A percentile compares a stretch with the other conserved stretches of the same genome.
Conservation (phyloP, 2,888 invertebrate species). For the Chrysodeixis includens region DNA sequence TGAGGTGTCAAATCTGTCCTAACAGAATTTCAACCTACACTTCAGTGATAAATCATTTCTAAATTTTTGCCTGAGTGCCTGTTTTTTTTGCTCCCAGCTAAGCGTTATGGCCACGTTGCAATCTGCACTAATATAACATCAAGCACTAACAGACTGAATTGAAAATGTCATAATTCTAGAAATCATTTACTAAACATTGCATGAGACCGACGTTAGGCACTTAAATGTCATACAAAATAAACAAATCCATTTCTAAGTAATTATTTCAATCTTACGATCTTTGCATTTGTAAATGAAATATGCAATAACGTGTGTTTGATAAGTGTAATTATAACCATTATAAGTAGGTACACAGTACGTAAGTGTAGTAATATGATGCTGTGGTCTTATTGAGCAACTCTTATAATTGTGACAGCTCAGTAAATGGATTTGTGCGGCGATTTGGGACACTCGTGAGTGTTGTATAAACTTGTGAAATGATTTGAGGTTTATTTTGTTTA, state of each 20-base stretch:
- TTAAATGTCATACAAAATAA: not conserved
- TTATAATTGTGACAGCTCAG: not conserved
- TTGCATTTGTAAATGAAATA: not conserved
- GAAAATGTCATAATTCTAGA: not conserved
- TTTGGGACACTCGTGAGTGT: not conserved
- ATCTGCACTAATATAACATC: not conserved
- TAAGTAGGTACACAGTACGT: no score
- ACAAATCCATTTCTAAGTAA: not conserved
- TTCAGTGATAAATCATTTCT: no score
- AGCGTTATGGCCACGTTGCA: not conserved
- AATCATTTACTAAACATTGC: not conserved
- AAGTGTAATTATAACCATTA: not conserved
- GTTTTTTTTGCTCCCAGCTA: no score
- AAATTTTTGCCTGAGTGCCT: no score
- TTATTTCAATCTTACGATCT: not conserved
- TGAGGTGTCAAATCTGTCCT: no score
- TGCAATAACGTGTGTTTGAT: not conserved
- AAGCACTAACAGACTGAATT: not conserved
- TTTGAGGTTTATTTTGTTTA: not conserved
- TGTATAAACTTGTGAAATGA: not conserved
- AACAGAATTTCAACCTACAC: no score
- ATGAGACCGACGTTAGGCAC: not conserved
- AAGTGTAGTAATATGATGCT: not conserved
- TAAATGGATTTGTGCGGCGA: slow-evolving; percentile 6
- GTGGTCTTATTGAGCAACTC: not conserved